These are phyloP conservation scores for Pogonophryne albipinna DNA, from an alignment of 2,797 vertebrate genomes.

Conservation along the genomic window DNA sequence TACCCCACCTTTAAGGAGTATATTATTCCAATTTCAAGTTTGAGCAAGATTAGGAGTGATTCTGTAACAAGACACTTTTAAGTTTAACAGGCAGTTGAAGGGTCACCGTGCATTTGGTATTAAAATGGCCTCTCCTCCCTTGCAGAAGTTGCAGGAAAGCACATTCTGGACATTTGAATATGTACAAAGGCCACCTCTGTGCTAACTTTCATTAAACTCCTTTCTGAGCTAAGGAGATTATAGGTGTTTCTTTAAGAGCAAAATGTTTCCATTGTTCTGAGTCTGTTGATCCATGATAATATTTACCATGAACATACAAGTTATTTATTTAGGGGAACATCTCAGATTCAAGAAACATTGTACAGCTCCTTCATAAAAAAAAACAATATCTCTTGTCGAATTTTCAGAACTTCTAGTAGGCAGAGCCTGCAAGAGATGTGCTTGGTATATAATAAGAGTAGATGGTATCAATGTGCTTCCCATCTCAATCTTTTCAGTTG, in stretches of 20 bases:
- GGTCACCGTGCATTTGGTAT: background rate
- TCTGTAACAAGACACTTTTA: background rate
- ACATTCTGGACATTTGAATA: background rate
- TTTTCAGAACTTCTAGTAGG: background rate
- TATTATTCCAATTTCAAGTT: background rate
- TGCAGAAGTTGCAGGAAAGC: background rate
- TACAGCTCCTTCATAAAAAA: background rate
- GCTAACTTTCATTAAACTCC: background rate
- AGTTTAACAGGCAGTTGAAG: background rate
- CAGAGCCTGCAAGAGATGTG: background rate
- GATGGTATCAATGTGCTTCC: background rate
- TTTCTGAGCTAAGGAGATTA: too few species aligned
- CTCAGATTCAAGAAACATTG: background rate
- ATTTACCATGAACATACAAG: background rate
- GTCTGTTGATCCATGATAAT: background rate
- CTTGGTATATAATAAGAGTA: background rate
- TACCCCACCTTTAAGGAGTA: background rate
- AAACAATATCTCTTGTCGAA: background rate
- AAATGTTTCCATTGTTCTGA: background rate
- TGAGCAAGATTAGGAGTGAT: background rate
- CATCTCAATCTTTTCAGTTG: background rate
- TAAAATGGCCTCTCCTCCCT: background rate
- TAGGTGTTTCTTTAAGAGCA: background rate
- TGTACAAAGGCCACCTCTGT: background rate
- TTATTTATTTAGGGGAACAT: background rate